phyloP scores from a whole-genome alignment of 1,140 invertebrate species.

The Battus philenor region DNA sequence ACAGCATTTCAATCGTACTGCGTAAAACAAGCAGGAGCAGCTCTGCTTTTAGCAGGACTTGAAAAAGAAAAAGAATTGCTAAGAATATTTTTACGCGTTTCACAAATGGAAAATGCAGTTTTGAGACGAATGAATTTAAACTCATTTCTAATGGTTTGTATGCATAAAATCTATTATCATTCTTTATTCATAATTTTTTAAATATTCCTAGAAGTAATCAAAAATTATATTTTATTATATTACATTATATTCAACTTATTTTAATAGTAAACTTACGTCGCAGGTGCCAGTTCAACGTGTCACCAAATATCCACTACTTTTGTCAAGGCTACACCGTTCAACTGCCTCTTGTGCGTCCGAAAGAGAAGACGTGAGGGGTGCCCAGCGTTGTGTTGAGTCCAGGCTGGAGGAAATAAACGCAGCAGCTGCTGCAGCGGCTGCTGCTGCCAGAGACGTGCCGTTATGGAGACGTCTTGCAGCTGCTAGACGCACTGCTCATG shows the following conservation, averaged over 20 bases:
- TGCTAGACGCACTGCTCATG: conserved; percentile 82
- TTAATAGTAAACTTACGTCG: too few relatives aligned
- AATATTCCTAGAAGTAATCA: too few relatives aligned
- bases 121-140: conserved; percentile 96
- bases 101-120: conserved; percentile 96
- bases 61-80: conserved; percentile 97
- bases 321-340: conserved; percentile 94
- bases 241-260: too few relatives aligned
- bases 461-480: conserved; percentile 93
- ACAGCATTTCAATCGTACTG: conserved; percentile 97
- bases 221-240: too few relatives aligned
- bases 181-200: too few relatives aligned
- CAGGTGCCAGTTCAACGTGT: conserved; percentile 92
- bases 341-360: conserved; percentile 88
- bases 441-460: conserved; percentile 87
- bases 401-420: conserved; percentile 97
- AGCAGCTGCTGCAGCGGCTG: conserved; percentile 92
- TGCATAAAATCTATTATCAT: background rate
- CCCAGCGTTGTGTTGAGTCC: conserved; percentile 94
- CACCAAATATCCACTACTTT: conserved; percentile 94
- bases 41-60: conserved; percentile 90
- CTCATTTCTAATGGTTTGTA: conserved; percentile 94
- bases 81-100: conserved; percentile 95
- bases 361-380: conserved; percentile 85
- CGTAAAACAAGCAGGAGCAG: conserved; percentile 92